A percentile compares a stretch with the other conserved stretches of the same genome.
Evolutionary conservation across 2,888 invertebrate species (phyloP).

Genomic region (Lamellibrachia satsuma): DNA sequence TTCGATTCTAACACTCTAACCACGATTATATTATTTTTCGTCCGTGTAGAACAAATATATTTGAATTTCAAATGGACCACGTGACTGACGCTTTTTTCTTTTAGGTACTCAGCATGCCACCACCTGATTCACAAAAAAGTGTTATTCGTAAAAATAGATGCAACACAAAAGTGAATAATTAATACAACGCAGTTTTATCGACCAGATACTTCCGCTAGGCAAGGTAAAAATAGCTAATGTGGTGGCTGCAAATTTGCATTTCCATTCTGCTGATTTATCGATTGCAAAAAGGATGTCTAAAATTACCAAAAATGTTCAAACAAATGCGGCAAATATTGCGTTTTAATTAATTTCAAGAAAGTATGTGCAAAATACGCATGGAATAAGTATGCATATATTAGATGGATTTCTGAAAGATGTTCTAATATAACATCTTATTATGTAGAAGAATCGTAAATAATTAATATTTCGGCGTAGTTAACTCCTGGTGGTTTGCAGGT

Average conservation of each 20-base stretch:
- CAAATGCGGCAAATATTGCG: background rate
- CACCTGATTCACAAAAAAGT: background rate
- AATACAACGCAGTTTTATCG: background rate
- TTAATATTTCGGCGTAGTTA: too few species aligned
- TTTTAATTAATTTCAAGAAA: background rate
- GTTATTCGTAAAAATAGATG: background rate
- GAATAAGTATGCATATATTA: background rate
- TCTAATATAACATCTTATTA: too few species aligned
- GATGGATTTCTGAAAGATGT: background rate
- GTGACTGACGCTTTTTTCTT: background rate
- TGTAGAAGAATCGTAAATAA: too few species aligned
- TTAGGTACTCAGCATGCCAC: background rate
- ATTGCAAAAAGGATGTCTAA: background rate
- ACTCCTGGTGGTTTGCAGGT: too few species aligned
- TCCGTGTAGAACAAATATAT: background rate
- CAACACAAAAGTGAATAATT: background rate
- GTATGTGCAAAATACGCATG: background rate
- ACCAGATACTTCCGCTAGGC: background rate
- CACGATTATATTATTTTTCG: too few species aligned
- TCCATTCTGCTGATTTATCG: background rate
- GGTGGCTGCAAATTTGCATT: background rate
- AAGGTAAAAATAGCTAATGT: background rate
- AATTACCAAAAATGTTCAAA: background rate
- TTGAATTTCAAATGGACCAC: background rate
- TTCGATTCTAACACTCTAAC: background rate